These are phyloP conservation scores for Osmoderma eremita DNA, from an alignment of 2,888 invertebrate species.

Conservation along the genomic window DNA sequence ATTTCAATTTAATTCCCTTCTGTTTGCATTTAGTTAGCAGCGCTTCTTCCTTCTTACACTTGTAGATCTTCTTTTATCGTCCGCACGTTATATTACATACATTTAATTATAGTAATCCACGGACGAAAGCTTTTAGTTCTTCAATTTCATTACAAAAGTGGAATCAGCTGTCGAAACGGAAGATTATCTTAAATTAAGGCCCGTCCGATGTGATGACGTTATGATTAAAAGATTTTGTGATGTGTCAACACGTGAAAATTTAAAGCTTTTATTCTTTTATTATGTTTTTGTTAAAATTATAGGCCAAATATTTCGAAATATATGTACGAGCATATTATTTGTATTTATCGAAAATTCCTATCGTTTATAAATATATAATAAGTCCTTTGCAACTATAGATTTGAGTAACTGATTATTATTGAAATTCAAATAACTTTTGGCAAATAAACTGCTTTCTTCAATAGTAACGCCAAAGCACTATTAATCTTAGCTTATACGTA, in stretches of 20 bases:
- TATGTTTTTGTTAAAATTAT: no score
- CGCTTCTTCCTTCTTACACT: not conserved
- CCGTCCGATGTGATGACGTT: not conserved
- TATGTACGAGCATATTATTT: no score
- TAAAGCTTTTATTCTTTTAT: no score
- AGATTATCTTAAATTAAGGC: not conserved
- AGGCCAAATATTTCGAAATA: no score
- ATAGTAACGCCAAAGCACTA: no score
- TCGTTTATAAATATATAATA: no score
- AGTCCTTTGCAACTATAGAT: no score
- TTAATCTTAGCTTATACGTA: no score
- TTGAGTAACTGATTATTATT: no score
- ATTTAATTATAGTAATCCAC: slow-evolving; percentile 10
- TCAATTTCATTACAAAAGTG: not conserved
- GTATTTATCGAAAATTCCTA: no score
- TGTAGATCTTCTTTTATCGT: not conserved
- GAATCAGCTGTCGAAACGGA: slow-evolving; percentile 8
- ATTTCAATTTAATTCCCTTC: slow-evolving; percentile 6
- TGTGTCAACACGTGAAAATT: not conserved
- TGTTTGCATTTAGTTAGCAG: slow-evolving; percentile 2
- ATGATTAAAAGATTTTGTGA: not conserved
- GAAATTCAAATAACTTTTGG: no score
- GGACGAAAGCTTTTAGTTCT: slow-evolving; percentile 2
- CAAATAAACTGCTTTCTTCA: no score
- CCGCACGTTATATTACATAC: not conserved